Evolutionary conservation across 2,888 invertebrate genomes (phyloP), one percentile per base, ranked within the genome.

Genomic region (Coleophora deauratella): DNA sequence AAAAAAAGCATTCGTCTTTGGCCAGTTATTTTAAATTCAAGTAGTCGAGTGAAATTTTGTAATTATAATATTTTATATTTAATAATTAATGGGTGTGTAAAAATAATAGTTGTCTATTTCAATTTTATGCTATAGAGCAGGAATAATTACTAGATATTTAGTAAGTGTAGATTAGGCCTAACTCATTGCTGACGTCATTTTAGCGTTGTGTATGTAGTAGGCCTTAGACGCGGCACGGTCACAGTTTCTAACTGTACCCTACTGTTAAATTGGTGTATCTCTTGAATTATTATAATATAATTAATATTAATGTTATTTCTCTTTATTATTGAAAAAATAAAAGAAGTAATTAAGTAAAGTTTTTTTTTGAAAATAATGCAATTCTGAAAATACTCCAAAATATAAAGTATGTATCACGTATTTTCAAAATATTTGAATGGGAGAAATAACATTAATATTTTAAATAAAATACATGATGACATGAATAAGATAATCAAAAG

Each of bases 81-180:
- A 66, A 66, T 62, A 71, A 59, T 63, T 59, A 58, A 58, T 66
- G 66, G 57, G 61, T 70, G 69, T 75, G 62, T 66, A 64, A 58
- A 68, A 60, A 52, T 38, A 45, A 55, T 59, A 67, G 65, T 63
- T 61, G 63, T 67, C 63, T 64, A 65, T 64, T 68, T 68, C 47
- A 67, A 63, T 58, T 66, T 59, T 65, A n/a, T 51, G 62, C 62
- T 51, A 59, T 74, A 75, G 70, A 55, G 33, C 59, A 54, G 49
- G 51, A 54, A 48, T 59, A 58, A 56, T 50, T 54, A 50, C 49
- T 56, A 60, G 51, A 41, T n/a, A 49, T 59, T 58, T 65, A 50
- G 43, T 41, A 40, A 59, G 58, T 49, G 66, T 74, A 76, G 71
- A 40, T 53, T 70, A 72, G 67, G 70, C 66, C 70, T 67, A 63